Percentiles rank a stretch among this genome's conserved stretches.
phyloP scores from a whole-genome alignment of 2,888 invertebrate genomes.

The Orchestes rusci region DNA sequence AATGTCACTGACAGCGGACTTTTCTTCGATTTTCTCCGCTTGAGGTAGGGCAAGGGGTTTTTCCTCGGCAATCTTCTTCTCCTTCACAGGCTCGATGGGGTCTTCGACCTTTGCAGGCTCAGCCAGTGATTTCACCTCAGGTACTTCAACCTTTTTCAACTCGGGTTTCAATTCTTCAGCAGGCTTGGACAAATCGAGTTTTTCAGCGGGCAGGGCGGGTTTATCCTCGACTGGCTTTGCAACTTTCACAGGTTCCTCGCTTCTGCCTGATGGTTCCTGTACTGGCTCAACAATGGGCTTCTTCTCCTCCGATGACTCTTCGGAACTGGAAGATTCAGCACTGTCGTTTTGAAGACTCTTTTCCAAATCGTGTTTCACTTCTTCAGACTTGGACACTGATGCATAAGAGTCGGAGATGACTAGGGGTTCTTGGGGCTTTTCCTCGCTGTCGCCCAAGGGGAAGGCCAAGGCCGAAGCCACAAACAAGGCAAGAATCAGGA shows the following conservation, averaged over 20 bases:
- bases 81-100: conserved; percentile 1
- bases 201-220: conserved; percentile 2
- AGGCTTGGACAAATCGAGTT: conserved; percentile 14
- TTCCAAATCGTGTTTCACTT: conserved; percentile 25
- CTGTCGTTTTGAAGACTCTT: conserved; percentile 19
- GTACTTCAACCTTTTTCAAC: conserved; percentile 19
- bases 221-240: conserved; percentile 16
- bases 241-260: conserved; percentile 3
- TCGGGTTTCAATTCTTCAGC: conserved; percentile 6
- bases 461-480: conserved; percentile 49
- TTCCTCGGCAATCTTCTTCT: conserved; percentile 37
- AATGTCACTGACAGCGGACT: conserved; percentile 28
- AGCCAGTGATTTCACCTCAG: conserved; percentile 13
- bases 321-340: conserved; percentile 17
- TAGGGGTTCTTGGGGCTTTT: conserved; percentile 37
- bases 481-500: conserved; percentile 40
- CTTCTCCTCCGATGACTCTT: conserved; percentile 34
- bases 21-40: conserved; percentile 29
- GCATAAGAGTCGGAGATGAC: conserved; percentile 43
- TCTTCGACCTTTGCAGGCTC: conserved; percentile 33
- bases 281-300: conserved; percentile 4
- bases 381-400: conserved; percentile 40
- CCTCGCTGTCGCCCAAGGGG: conserved; percentile 53
- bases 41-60: conserved; percentile 42
- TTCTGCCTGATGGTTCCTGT: not conserved